phyloP scores from a whole-genome alignment of 2,113 vertebrate genomes.

The Austrofundulus limnaeus region DNA sequence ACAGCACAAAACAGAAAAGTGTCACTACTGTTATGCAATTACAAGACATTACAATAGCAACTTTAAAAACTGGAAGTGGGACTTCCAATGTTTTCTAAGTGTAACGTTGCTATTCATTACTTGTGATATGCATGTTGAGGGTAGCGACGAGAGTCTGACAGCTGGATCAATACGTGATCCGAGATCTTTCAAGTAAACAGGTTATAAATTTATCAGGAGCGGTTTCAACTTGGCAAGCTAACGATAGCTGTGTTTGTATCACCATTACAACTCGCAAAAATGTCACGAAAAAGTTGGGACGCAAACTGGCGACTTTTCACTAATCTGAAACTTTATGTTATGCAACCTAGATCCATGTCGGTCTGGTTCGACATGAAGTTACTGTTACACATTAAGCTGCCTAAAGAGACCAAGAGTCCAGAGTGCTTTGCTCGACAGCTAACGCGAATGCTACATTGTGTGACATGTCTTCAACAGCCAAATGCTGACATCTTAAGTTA shows the following conservation, averaged over 20 bases:
- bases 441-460: slow-evolving; percentile 39
- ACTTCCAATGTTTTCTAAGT: background rate
- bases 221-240: slow-evolving; percentile 12
- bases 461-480: slow-evolving; percentile 35
- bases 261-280: slow-evolving; percentile 8
- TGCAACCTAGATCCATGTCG: background rate
- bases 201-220: slow-evolving; percentile 15
- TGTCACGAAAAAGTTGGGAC: slow-evolving; percentile 11
- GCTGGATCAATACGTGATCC: slow-evolving; percentile 5
- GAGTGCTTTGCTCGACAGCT: slow-evolving; percentile 35
- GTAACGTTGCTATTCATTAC: background rate
- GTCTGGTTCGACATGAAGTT: background rate
- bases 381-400: slow-evolving; percentile 23
- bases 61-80: background rate
- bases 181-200: slow-evolving; percentile 9
- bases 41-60: background rate
- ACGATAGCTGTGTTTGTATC: slow-evolving; percentile 7
- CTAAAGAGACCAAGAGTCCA: slow-evolving; percentile 23
- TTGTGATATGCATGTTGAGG: slow-evolving; percentile 2
- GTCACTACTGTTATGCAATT: too few species aligned
- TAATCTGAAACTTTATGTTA: background rate
- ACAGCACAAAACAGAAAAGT: too few species aligned
- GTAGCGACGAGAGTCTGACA: background rate
- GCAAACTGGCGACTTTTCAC: background rate
- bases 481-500: slow-evolving; percentile 27